Evolutionary conservation across 2,888 invertebrate species (phyloP), one percentile per base, ranked within the genome.

Genomic region (Noctua janthina): DNA sequence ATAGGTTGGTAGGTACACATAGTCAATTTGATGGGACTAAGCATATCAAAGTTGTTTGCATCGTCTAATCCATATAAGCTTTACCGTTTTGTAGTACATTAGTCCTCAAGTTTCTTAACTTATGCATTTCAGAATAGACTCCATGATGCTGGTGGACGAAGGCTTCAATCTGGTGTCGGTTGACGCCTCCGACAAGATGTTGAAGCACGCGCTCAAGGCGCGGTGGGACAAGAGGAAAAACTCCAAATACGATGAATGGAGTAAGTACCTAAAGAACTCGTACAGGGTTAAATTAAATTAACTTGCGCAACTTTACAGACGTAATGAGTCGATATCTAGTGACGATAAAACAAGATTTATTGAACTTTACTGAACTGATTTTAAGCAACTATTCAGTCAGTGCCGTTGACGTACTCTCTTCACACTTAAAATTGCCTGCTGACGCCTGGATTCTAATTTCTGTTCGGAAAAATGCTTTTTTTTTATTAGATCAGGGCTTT

Each of bases 101-200:
- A 15, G 23, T 43, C 68, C 46, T 51, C 62, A 23, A 13, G 1
- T 46, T 10, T 13, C 17, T 2, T 8, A 43, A 29, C 15, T 8
- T 46, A 10, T 39, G 4, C 39, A 11, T 96, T 90, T 11, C 92
- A 98, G 98, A 13, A 98, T 99, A 78, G 99, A 99, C 94, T 99
- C 99, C 0, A 98, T 99, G 92, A 98, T 99, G 98, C 95, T 99
- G 71, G 95, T 99, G 29, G 98, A 99, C 91, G 99, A 99, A 94
- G 99, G 99, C 0, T 99, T 99, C 93, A 97, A 98, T 84, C 98
- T 99, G 54, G 98, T 98, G 4, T 99, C 99, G 0, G 98, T 98
- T 8, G 99, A 99, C 95, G 99, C 99, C 0, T 99, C 99, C 0
- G 99, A 99, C 93, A 99, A 99, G 95, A 99, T 99, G 99, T 94